Base-by-base conservation (phyloP, 2,113 vertebrate genomes). In the Cryptotis parvus region DNA sequence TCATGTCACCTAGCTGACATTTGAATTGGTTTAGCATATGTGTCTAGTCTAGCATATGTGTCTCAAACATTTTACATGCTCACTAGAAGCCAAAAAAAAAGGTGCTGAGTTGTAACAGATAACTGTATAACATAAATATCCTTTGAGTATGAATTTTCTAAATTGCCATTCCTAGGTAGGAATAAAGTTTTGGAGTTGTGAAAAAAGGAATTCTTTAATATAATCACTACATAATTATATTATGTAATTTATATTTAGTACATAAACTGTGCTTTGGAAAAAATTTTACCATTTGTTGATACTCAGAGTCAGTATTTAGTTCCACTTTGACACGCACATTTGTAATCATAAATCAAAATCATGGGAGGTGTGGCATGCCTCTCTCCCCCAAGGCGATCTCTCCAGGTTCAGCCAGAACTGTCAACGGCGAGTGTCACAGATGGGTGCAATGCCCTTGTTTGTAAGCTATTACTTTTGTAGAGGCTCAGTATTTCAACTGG, bases 281-380 rank as follows among this genome's bases (percentile, higher is more conserved):
- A 94, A 72, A 11, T 83, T 7, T 76, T 75, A 79, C 90, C 24
- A 11, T 94, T 87, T 90, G 78, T 61, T 90, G 78, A 94, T 88
- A 90, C 29, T 22, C n/a, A 76, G 14, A 85, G 75, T 92, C 58
- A 90, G 37, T 83, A 92, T 91, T 94, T 91, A 90, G 14, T 82
- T 63, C 6, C 49, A 63, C 61, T 29, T 3, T 52, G 74, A 43
- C 26, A 31, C 9, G 70, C 24, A 65, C 55, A 81, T 79, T 45
- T 26, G 52, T 61, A 79, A 41, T 75, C 69, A 92, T 49, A 87
- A 95, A 93, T 95, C 77, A 82, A 68, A 92, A 43, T 73, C 66
- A 31, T 9, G 16, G 58, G 33, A 89, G 61, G 86, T 35, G 33
- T 72, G 73, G 61, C 72, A 95, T 75, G 49, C 11, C 16, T 79